Conservation (phyloP, 2,797 vertebrate genomes). For the Tenualosa ilisha region DNA sequence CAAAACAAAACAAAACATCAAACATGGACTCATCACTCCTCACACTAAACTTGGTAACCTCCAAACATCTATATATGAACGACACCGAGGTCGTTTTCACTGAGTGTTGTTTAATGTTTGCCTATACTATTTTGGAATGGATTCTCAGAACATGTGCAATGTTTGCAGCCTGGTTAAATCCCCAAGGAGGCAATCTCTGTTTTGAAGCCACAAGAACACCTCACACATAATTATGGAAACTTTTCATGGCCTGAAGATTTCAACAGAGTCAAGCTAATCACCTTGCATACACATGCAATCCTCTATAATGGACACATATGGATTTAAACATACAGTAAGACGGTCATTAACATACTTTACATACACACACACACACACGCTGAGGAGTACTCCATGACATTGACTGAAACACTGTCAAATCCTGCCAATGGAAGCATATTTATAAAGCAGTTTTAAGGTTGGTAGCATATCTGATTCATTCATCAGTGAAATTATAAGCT, state of each 20-base stretch:
- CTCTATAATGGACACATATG: neutral
- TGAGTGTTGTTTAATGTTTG: neutral
- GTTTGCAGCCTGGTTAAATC: neutral
- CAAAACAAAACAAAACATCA: slow-evolving; percentile 18
- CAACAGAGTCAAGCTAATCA: neutral
- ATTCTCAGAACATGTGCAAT: neutral
- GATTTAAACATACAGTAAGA: neutral
- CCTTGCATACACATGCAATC: neutral
- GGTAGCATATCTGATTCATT: neutral
- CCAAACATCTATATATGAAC: neutral
- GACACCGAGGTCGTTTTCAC: neutral
- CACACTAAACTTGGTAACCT: neutral
- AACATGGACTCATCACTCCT: neutral
- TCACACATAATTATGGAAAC: slow-evolving; percentile 35
- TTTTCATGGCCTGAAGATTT: neutral
- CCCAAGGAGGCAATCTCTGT: neutral
- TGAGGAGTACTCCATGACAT: neutral
- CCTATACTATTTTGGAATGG: neutral
- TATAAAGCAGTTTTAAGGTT: neutral
- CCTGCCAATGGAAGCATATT: neutral
- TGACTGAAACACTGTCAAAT: neutral
- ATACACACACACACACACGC: neutral
- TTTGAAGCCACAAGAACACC: slow-evolving; percentile 23
- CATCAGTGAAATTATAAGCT: neutral
- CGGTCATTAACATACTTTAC: neutral